These are phyloP conservation scores for Halictus ligatus DNA, from an alignment of 2,888 invertebrate genomes.

Conservation along the genomic window DNA sequence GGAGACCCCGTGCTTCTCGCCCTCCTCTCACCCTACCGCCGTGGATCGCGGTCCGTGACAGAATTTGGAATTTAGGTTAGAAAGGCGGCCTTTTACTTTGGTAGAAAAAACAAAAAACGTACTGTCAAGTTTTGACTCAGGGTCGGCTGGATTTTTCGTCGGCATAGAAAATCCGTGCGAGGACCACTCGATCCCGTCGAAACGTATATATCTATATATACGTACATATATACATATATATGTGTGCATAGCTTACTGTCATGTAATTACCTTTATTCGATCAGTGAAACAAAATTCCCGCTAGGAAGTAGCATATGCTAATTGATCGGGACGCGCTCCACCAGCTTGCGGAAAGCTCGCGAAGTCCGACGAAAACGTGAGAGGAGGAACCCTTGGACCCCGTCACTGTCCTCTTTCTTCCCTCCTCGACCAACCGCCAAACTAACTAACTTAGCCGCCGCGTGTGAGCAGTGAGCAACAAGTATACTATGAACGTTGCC, in stretches of 20 bases:
- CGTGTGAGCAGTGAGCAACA: slow-evolving; percentile 67
- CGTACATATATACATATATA: too few species aligned
- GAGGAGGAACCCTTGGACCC: slow-evolving; percentile 47
- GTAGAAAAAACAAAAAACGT: slow-evolving; percentile 33
- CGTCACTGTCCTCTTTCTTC: slow-evolving; percentile 46
- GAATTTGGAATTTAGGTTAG: slow-evolving; percentile 68
- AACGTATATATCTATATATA: neutral
- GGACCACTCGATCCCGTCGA: slow-evolving; percentile 3
- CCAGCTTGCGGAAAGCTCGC: slow-evolving; percentile 62
- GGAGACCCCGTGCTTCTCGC: slow-evolving; percentile 34
- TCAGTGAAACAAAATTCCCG: slow-evolving; percentile 61
- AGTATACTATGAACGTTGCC: slow-evolving; percentile 65
- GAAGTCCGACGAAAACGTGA: slow-evolving; percentile 59
- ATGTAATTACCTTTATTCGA: slow-evolving; percentile 57
- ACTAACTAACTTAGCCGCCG: slow-evolving; percentile 51
- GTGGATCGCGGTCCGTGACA: slow-evolving; percentile 43
- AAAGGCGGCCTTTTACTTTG: slow-evolving; percentile 38
- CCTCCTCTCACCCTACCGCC: slow-evolving; percentile 27
- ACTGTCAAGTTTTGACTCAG: slow-evolving; percentile 37
- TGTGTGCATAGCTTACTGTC: slow-evolving; percentile 18
- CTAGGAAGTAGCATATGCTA: slow-evolving; percentile 65
- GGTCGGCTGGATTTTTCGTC: slow-evolving; percentile 17
- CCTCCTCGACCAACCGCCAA: slow-evolving; percentile 39
- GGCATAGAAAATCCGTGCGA: slow-evolving; percentile 13
- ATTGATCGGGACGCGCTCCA: slow-evolving; percentile 65